A percentile compares a stretch with the other conserved stretches of the same genome.
phyloP scores from a whole-genome alignment of 2,888 invertebrate genomes.

The Yponomeuta cagnagella region DNA sequence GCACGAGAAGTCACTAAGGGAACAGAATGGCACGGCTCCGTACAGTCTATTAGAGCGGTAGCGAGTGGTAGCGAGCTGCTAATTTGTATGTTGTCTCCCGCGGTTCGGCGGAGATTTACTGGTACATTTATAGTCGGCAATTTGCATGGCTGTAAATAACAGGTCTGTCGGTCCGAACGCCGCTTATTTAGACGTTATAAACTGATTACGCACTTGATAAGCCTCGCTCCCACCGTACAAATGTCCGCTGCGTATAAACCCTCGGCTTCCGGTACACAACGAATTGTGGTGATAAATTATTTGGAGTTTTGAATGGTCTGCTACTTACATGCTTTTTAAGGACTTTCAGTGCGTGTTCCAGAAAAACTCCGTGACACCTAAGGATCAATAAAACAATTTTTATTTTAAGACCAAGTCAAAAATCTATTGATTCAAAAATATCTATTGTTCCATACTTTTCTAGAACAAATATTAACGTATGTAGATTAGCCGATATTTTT shows the following conservation, averaged over 20 bases:
- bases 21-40: background rate
- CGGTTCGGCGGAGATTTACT: constrained; percentile 43
- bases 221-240: constrained; percentile 44
- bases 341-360: no score
- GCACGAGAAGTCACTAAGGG: background rate
- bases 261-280: constrained; percentile 20
- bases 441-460: no score
- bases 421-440: no score
- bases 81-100: constrained; percentile 46
- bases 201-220: constrained; percentile 60
- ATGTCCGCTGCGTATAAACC: constrained; percentile 35
- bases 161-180: constrained; percentile 44
- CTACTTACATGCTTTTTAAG: no score
- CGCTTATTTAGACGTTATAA: constrained; percentile 63
- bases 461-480: no score
- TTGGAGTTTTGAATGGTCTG: background rate
- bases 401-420: no score
- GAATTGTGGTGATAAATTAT: background rate
- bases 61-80: constrained; percentile 20
- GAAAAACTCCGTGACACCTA: no score
- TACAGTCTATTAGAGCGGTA: background rate
- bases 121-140: constrained; percentile 43
- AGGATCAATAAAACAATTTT: no score
- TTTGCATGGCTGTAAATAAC: constrained; percentile 60
- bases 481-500: no score